These are phyloP conservation scores for Congeria kusceri DNA, from an alignment of 2,888 invertebrate species.

Conservation along the genomic window DNA sequence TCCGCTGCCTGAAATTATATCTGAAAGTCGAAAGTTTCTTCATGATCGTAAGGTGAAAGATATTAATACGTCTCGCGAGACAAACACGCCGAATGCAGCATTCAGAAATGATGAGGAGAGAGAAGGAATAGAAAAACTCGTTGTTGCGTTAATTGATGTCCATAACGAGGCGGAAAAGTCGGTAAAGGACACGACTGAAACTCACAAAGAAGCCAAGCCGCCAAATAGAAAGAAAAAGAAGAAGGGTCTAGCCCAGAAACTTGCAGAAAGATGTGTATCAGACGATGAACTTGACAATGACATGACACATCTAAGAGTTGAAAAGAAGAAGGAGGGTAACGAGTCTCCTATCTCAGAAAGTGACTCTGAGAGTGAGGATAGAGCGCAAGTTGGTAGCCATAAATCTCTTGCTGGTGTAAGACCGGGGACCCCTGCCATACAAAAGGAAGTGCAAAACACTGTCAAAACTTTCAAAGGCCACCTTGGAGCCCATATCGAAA, in stretches of 20 bases:
- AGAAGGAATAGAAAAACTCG: constrained; percentile 4
- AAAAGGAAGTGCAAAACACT: no score
- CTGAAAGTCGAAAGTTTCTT: neutral
- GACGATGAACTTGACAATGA: neutral
- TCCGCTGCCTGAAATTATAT: neutral
- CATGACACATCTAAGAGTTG: no score
- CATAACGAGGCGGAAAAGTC: neutral
- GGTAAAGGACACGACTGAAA: neutral
- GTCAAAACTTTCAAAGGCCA: no score
- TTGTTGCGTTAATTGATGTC: constrained; percentile 1
- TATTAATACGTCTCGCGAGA: neutral
- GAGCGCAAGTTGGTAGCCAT: no score
- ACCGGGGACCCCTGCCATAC: no score
- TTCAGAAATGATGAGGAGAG: neutral
- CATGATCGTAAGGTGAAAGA: neutral
- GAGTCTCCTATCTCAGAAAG: no score
- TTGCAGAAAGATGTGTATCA: neutral
- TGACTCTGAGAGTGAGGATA: no score
- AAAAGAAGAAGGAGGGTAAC: no score
- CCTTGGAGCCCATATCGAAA: no score
- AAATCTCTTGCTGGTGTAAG: no score
- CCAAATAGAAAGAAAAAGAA: neutral
- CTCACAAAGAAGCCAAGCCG: neutral
- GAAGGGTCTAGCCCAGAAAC: constrained; percentile 1
- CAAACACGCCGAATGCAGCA: neutral